Conservation (phyloP, 2,888 invertebrate species). For the Zhengitettix transpicula region DNA sequence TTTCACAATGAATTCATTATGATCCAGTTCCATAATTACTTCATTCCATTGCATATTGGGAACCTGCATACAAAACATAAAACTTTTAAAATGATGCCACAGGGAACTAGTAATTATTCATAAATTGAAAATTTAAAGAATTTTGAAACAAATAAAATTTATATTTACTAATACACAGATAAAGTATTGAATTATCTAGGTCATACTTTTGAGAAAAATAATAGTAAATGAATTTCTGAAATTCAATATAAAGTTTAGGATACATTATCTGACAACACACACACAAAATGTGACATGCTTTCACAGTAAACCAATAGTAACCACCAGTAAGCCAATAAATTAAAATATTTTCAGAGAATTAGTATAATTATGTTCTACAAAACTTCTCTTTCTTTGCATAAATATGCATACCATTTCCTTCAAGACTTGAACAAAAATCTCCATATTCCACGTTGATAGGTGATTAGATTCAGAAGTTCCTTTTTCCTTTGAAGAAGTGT, state of each 20-base stretch:
- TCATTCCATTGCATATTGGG: constrained; percentile 84
- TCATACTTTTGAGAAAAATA: too few relatives aligned
- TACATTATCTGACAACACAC: neutral
- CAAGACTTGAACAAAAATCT: constrained; percentile 81
- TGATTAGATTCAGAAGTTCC: constrained; percentile 14
- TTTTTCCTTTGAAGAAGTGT: constrained; percentile 35
- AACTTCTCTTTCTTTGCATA: too few relatives aligned
- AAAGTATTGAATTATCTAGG: too few relatives aligned
- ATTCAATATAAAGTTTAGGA: neutral
- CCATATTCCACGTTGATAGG: constrained; percentile 73
- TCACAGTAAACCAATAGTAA: neutral
- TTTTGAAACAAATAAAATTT: too few relatives aligned
- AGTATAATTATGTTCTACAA: too few relatives aligned
- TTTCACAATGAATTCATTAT: constrained; percentile 73
- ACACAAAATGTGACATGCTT: neutral
- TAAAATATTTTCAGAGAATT: too few relatives aligned
- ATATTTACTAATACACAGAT: too few relatives aligned
- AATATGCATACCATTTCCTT: constrained; percentile 54
- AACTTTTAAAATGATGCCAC: neutral
- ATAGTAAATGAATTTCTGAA: too few relatives aligned
- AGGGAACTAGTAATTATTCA: neutral
- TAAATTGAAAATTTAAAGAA: neutral
- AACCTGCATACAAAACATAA: constrained; percentile 20
- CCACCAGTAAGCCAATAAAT: neutral
- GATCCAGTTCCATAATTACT: constrained; percentile 80